Percentiles rank a stretch among this genome's conserved stretches.
Conservation (phyloP, 2,888 invertebrate species). For the Idaea aversata region DNA sequence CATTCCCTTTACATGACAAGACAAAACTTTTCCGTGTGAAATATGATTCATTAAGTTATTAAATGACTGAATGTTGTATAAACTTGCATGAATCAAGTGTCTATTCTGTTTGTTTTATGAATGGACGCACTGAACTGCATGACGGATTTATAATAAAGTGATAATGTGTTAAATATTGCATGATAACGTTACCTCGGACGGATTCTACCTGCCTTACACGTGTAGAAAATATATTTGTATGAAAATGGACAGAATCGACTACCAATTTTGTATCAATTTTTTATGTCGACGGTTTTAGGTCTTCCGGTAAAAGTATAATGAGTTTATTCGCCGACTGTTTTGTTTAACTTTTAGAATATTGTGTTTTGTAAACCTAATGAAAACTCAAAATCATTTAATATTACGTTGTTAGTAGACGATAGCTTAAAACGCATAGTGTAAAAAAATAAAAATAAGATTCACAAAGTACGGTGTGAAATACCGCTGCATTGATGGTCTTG, state of each 20-base stretch:
- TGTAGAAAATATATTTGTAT: background rate
- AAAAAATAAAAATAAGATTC: background rate
- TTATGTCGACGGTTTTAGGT: no score
- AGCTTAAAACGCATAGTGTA: no score
- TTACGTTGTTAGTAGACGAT: no score
- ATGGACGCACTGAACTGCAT: background rate
- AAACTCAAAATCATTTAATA: no score
- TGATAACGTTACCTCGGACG: background rate
- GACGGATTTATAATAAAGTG: background rate
- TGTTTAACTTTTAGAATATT: no score
- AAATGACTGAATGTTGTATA: conserved; percentile 5
- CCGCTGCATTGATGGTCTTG: background rate
- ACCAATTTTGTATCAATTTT: no score
- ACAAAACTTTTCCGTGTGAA: background rate
- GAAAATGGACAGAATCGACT: no score
- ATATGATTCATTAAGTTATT: background rate
- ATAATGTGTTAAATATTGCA: background rate
- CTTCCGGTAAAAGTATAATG: no score
- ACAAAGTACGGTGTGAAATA: background rate
- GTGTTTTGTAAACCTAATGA: no score
- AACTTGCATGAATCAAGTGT: background rate
- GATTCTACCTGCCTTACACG: background rate
- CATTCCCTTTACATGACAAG: conserved; percentile 1
- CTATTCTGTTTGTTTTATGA: background rate
- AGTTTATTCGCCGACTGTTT: no score